Conservation (phyloP, 2,113 vertebrate genomes). For the Epinephelus lanceolatus region DNA sequence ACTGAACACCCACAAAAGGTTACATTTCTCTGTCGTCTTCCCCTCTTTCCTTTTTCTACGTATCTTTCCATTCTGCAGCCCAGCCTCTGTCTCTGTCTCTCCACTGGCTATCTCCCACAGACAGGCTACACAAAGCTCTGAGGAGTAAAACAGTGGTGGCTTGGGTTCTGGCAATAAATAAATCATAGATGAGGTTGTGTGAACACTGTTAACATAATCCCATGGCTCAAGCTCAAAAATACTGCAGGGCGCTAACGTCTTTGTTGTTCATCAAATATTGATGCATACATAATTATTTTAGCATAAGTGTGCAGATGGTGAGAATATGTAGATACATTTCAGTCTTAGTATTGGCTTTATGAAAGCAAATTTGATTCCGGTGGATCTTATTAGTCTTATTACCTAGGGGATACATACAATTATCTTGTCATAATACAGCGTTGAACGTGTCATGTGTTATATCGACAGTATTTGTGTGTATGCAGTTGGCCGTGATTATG, state of each 20-base stretch:
- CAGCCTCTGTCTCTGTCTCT: slow-evolving; percentile 60
- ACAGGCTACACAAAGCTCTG: slow-evolving; percentile 74
- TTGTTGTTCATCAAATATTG: slow-evolving; percentile 85
- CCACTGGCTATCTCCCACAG: slow-evolving; percentile 72
- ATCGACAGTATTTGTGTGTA: slow-evolving; percentile 46
- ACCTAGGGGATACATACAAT: slow-evolving; percentile 63
- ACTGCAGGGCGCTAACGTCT: slow-evolving; percentile 71
- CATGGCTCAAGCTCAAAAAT: slow-evolving; percentile 73
- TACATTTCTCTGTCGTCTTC: slow-evolving; percentile 68
- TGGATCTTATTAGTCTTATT: slow-evolving; percentile 69
- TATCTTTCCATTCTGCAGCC: slow-evolving; percentile 50
- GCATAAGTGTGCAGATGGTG: slow-evolving; percentile 53
- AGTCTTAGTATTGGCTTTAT: slow-evolving; percentile 39
- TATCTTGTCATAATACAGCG: slow-evolving; percentile 63
- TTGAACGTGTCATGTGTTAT: slow-evolving; percentile 41
- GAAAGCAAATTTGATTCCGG: slow-evolving; percentile 55
- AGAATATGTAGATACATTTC: slow-evolving; percentile 59
- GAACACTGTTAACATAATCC: slow-evolving; percentile 81
- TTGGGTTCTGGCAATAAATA: slow-evolving; percentile 75
- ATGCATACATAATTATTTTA: slow-evolving; percentile 80
- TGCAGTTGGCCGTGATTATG: slow-evolving; percentile 52
- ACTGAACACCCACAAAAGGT: slow-evolving; percentile 79
- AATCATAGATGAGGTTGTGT: slow-evolving; percentile 84
- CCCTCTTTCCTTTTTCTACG: slow-evolving; percentile 42
- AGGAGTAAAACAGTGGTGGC: slow-evolving; percentile 70